Percentiles rank a stretch among this genome's conserved stretches.
phyloP scores from a whole-genome alignment of 2,113 vertebrate species.

The Triplophysa rosa region DNA sequence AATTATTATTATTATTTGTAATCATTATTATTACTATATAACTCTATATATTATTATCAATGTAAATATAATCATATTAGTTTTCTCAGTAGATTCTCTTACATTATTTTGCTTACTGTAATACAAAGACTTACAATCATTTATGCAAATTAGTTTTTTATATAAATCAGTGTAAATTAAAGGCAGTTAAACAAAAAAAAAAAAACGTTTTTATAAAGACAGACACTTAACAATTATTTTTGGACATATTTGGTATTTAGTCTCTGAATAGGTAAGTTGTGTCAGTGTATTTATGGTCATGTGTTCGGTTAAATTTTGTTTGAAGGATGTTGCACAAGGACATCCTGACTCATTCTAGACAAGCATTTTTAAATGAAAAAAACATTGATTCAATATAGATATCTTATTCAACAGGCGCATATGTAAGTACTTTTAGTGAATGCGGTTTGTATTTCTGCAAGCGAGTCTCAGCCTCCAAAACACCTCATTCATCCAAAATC shows the following conservation, averaged over 20 bases:
- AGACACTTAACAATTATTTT: neutral
- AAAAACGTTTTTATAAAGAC: no score
- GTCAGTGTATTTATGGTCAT: slow-evolving; percentile 3
- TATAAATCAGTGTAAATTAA: no score
- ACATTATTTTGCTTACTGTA: no score
- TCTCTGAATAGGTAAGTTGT: no score
- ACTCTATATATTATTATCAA: no score
- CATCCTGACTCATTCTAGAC: slow-evolving; percentile 2
- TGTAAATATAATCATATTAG: no score
- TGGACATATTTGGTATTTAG: neutral
- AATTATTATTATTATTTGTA: no score
- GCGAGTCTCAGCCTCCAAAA: neutral
- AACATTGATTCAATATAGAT: neutral
- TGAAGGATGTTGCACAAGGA: neutral
- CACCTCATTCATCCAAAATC: slow-evolving; percentile 29
- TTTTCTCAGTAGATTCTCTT: no score
- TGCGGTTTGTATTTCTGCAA: neutral
- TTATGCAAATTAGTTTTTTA: no score
- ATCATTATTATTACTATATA: no score
- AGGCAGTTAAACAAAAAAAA: no score
- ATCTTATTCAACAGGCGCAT: slow-evolving; percentile 3
- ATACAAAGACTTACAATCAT: no score
- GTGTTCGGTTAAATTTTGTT: neutral
- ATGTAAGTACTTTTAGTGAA: slow-evolving; percentile 1
- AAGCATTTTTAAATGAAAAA: slow-evolving; percentile 17